Base-by-base conservation (phyloP, 2,888 invertebrate species). In the Trisateles emortualis region DNA sequence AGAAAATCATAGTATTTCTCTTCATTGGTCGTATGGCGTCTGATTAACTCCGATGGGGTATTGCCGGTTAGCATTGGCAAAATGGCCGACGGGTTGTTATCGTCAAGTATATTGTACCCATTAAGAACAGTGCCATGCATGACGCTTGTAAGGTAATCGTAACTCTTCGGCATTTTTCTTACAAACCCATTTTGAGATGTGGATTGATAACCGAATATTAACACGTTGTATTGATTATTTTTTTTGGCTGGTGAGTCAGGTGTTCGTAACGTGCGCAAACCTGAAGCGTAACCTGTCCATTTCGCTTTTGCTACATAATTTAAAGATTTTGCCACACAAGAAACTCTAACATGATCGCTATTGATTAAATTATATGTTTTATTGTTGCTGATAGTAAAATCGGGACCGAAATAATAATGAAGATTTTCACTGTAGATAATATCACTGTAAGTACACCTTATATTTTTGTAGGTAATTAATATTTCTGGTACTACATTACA, bases 141-240 rank as follows among this genome's bases (percentile, higher is more conserved):
- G 3, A 58, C 48, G 1, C 95, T 90, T 1, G 92, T 94, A 24
- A 98, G 81, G 76, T 95, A 95, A n/a, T 94, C 90, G 76, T 96
- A 96, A 14, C 96, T 95, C 67, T 95, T 95, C 0, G 97, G 97
- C 71, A 98, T 88, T 74, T 96, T 96, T 24, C 98, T 92, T 40
- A 96, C 95, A 72, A 97, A 97, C 1, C 96, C 95, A 85, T 97
- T 96, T 41, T 96, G 94, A 0, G 98, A 97, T 0, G 98, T 86
- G 0, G 98, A 98, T 86, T 99, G 98, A 72, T 97, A 96, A 0
- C 97, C 98, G 60, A 98, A 95, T 92, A 98, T 97, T 0, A 98
- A 83, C 0, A 98, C 95, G 80, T 97, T 97, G 36, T 82, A 13
- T 0, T n/a, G n/a, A n/a, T 72, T 62, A 2, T 79, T 62, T 14